Conservation (phyloP, 2,113 vertebrate genomes). For the Colinus virginianus region DNA sequence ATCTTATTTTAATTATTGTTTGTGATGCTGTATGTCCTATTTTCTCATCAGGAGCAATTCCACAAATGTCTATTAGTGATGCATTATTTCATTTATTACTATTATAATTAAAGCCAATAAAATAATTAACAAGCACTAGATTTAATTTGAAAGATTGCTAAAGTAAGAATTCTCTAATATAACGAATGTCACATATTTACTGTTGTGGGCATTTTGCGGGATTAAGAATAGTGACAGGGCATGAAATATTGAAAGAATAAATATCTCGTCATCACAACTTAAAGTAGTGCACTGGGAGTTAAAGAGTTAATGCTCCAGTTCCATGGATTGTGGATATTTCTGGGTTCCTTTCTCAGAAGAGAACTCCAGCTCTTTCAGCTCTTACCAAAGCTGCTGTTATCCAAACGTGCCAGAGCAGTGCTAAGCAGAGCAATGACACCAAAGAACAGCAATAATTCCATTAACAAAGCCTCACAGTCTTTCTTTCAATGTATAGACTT, state of each 20-base stretch:
- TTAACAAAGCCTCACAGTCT: neutral
- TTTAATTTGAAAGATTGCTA: neutral
- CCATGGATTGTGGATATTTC: no score
- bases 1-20: neutral
- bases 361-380: neutral
- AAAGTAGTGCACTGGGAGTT: no score
- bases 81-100: neutral
- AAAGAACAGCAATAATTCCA: neutral
- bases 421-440: neutral
- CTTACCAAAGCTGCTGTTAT: neutral
- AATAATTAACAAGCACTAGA: neutral
- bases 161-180: neutral
- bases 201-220: neutral
- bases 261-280: neutral
- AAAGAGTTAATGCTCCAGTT: no score
- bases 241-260: neutral
- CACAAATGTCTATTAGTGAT: neutral
- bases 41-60: neutral
- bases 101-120: neutral
- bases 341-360: no score
- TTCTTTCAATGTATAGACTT: neutral
- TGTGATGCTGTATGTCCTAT: neutral
- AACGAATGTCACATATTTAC: neutral
- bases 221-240: neutral
- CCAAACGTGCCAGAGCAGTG: neutral